Percentiles rank a stretch among this genome's conserved stretches.
phyloP scores from a whole-genome alignment of 2,797 vertebrate genomes.

The Rhabdomys pumilio region DNA sequence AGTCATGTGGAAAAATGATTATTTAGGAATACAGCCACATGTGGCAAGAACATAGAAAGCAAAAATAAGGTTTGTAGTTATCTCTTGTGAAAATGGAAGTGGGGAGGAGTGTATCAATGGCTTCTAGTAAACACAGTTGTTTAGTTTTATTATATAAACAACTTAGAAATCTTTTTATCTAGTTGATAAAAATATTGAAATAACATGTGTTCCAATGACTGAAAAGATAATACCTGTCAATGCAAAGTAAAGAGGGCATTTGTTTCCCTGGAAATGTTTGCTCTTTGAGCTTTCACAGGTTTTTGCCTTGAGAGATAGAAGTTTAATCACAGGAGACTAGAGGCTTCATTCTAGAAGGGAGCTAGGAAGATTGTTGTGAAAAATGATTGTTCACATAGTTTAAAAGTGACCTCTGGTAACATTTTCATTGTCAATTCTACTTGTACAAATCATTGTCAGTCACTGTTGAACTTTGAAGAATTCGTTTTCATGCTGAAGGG shows the following conservation, averaged over 20 bases:
- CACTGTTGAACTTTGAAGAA: conserved; percentile 56
- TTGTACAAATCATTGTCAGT: conserved; percentile 29
- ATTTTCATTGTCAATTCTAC: conserved; percentile 59
- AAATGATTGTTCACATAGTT: conserved; percentile 45
- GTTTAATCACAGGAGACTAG: conserved; percentile 12
- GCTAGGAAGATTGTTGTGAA: not conserved
- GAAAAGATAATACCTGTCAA: not conserved
- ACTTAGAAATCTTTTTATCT: not conserved
- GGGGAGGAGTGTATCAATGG: not conserved
- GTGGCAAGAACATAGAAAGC: not conserved
- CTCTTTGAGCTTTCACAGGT: not conserved
- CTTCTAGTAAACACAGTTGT: not conserved
- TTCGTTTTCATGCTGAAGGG: conserved; percentile 58
- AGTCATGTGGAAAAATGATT: conserved; percentile 24
- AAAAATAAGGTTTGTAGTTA: not conserved
- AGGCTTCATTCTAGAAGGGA: not conserved
- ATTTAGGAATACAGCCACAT: conserved; percentile 13
- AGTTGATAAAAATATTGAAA: not conserved
- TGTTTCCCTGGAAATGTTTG: not conserved
- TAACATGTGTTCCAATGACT: not conserved
- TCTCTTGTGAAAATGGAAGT: not conserved
- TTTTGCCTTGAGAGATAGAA: conserved; percentile 21
- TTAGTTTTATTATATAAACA: conserved; percentile 52
- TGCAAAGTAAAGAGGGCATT: not conserved
- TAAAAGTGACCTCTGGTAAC: conserved; percentile 58